Evolutionary conservation across 2,113 vertebrate species (phyloP).

Genomic region (Mirza zaza): DNA sequence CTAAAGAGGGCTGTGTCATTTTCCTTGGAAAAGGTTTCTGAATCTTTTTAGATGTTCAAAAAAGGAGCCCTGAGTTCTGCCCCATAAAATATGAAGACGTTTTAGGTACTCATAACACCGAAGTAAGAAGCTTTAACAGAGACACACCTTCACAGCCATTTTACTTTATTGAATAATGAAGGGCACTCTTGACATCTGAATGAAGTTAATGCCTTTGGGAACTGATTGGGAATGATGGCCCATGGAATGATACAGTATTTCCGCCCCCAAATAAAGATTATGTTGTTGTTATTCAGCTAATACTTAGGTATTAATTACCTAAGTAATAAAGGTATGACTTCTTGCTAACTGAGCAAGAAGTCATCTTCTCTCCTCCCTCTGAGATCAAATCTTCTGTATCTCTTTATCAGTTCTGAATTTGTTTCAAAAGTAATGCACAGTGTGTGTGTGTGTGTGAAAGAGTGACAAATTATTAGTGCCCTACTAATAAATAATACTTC

Average conservation of each 20-base stretch:
- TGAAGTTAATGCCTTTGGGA: not conserved
- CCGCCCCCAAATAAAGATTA: not conserved
- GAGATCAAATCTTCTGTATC: not conserved
- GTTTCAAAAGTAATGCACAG: not conserved
- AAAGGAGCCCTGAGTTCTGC: not conserved
- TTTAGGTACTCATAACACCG: not conserved
- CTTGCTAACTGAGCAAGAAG: not conserved
- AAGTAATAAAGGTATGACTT: not conserved
- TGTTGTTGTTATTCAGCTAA: not conserved
- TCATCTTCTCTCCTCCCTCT: not conserved
- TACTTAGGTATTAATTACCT: not conserved
- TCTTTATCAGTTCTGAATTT: not conserved
- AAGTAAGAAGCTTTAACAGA: not conserved
- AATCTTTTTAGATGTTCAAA: not conserved
- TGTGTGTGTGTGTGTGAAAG: not conserved
- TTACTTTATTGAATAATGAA: not conserved
- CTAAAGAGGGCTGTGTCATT: not conserved
- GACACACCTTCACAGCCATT: no score
- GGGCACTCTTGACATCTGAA: not conserved
- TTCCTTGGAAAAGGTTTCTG: not conserved
- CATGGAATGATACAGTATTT: not conserved
- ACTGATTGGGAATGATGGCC: no score
- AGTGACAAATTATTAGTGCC: not conserved
- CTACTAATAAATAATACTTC: not conserved
- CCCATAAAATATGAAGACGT: not conserved